phyloP scores from a whole-genome alignment of 2,888 invertebrate genomes.

The Tanypteryx hageni region DNA sequence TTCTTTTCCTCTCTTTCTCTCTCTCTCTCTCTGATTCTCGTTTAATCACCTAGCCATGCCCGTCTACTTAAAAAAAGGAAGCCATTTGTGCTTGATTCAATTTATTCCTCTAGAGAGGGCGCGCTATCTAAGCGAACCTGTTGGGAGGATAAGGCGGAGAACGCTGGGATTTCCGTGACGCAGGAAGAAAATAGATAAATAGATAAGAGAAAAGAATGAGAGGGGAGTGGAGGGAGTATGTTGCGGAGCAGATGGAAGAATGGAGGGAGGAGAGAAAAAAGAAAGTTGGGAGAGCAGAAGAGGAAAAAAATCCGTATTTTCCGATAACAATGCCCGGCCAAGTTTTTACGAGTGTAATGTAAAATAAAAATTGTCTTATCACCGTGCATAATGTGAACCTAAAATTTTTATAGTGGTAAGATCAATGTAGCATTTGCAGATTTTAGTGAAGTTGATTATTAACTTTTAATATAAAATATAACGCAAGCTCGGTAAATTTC shows the following conservation, averaged over 20 bases:
- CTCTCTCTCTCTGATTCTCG: not conserved
- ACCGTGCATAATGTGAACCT: too few species aligned
- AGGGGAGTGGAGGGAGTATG: not conserved
- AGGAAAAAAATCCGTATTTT: not conserved
- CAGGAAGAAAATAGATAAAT: too few species aligned
- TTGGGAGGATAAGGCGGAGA: not conserved
- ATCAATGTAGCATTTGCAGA: too few species aligned
- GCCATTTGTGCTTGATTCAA: not conserved
- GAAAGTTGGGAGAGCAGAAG: not conserved
- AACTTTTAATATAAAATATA: too few species aligned
- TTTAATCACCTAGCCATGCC: not conserved
- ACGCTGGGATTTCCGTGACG: too few species aligned
- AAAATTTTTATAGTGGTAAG: too few species aligned
- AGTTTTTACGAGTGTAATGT: too few species aligned
- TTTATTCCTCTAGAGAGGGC: not conserved
- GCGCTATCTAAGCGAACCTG: constrained; percentile 1
- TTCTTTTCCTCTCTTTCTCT: not conserved
- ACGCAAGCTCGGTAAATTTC: too few species aligned
- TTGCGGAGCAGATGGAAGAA: not conserved
- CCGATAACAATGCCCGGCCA: too few species aligned
- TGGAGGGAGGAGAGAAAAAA: not conserved
- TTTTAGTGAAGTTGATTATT: too few species aligned
- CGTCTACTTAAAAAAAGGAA: not conserved
- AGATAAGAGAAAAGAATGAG: not conserved
- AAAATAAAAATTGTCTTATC: too few species aligned